A percentile compares a stretch with the other conserved stretches of the same genome.
These are phyloP conservation scores for Psilanteris sp. DNA, from an alignment of 1,140 invertebrate genomes.

Conservation along the genomic window DNA sequence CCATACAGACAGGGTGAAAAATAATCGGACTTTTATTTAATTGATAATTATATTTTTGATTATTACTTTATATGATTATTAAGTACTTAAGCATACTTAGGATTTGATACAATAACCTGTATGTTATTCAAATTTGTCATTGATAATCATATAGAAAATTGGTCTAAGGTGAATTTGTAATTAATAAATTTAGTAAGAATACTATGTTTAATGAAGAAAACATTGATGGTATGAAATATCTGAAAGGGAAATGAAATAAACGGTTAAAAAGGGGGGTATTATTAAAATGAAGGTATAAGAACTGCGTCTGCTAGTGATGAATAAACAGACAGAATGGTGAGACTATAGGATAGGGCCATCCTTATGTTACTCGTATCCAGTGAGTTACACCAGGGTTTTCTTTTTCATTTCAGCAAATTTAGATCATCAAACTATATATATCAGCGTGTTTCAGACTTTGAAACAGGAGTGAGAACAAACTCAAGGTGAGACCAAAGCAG, in stretches of 20 bases:
- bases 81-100: no score
- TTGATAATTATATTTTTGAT: constrained; percentile 5
- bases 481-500: constrained; percentile 81
- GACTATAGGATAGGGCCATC: constrained; percentile 78
- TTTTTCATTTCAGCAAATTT: constrained; percentile 83
- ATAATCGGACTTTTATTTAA: neutral
- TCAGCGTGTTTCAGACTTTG: constrained; percentile 83
- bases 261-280: neutral
- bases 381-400: constrained; percentile 77
- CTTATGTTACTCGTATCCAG: constrained; percentile 69
- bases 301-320: constrained; percentile 52
- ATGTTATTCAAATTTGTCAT: no score
- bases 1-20: constrained; percentile 35
- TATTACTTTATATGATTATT: no score
- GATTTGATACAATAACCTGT: no score
- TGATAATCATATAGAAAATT: no score
- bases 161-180: neutral
- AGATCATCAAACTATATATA: constrained; percentile 82
- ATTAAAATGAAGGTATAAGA: constrained; percentile 4
- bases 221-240: neutral
- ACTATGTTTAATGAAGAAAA: constrained; percentile 17
- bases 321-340: constrained; percentile 78
- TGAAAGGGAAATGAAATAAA: neutral
- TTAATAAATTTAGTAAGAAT: neutral
- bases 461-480: constrained; percentile 81